Evolutionary conservation across 1,140 invertebrate species (phyloP).

Genomic region (Muscidifurax raptorellus): DNA sequence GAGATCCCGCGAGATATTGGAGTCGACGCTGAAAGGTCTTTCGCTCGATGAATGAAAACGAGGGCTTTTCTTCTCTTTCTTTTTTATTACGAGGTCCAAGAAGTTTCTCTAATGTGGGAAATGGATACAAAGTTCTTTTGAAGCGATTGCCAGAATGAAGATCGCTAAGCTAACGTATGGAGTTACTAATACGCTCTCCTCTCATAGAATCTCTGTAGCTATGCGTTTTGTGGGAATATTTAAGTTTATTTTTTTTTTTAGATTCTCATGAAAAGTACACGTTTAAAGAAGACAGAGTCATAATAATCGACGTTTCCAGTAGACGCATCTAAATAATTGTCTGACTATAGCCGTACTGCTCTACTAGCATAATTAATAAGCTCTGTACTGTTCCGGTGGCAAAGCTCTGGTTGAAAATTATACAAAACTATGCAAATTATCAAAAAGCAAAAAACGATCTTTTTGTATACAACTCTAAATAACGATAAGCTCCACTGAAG

Average conservation of each 20-base stretch:
- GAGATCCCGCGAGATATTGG: constrained; percentile 50
- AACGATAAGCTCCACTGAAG: too few species aligned
- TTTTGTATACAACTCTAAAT: too few species aligned
- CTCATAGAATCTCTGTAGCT: constrained; percentile 14
- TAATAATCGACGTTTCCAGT: too few species aligned
- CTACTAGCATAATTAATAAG: too few species aligned
- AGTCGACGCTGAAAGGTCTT: constrained; percentile 49
- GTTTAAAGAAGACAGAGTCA: too few species aligned
- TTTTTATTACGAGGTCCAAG: constrained; percentile 24
- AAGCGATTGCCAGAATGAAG: constrained; percentile 39
- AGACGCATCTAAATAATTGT: too few species aligned
- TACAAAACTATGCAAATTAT: too few species aligned
- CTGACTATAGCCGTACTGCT: too few species aligned
- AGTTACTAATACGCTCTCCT: constrained; percentile 48
- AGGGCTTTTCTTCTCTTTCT: constrained; percentile 33
- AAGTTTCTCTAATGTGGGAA: constrained; percentile 45
- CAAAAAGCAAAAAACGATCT: too few species aligned
- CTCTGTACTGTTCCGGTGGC: too few species aligned
- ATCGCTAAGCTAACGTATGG: constrained; percentile 50
- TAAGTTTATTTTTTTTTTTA: background rate
- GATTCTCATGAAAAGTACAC: too few species aligned
- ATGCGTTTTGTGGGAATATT: constrained; percentile 27
- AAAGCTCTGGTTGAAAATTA: too few species aligned
- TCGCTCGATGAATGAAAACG: constrained; percentile 43
- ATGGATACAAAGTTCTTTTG: constrained; percentile 51